Base-by-base conservation (phyloP, 2,113 vertebrate genomes). In the Halcyon senegalensis region DNA sequence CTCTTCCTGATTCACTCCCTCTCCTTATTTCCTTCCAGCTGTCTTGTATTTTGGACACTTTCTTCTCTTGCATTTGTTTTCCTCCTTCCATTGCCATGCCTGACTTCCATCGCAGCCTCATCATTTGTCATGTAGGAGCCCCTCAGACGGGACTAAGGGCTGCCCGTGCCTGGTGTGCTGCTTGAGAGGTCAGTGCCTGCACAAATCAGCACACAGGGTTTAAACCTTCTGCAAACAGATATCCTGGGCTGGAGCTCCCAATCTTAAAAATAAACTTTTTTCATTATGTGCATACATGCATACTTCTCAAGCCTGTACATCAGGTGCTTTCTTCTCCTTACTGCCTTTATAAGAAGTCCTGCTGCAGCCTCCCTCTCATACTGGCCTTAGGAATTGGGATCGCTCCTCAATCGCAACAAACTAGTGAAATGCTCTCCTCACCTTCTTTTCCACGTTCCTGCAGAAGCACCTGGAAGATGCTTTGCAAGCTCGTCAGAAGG, bases 381-480 rank as follows among this genome's bases (percentile, higher is more conserved):
- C 59, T 77, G 53, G n/a, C 44, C 5, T 2, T 7, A 8, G 69
- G 51, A 68, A 13, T 0, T 48, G 37, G 13, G 31, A 7, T 68
- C 67, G 46, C 15, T 56, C 13, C 60, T 80, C 44, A 58, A 21
- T 73, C 50, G 20, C 39, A 74, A 35, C 11, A 44, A n/a, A 51
- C 21, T 10, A 27, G 16, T 84, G 56, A 55, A 75, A 25, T 43
- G 60, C 8, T 81, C 35, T 86, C 31, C 35, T 72, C 14, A 7
- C 10, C 20, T 63, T n/a, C 69, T 80, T 76, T 55, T n/a, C 30
- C 58, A 81, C 10, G 2, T 67, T 80, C 72, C 77, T 72, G 55
- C 93, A 99, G 98, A 98, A 98, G 90, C 96, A 97, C 70, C 90
- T 98, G 81, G 98, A 97, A 83, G 98, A 98, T n/a, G 85, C 94